These are phyloP conservation scores for Pica pica DNA, from an alignment of 2,113 vertebrate species.

Conservation along the genomic window DNA sequence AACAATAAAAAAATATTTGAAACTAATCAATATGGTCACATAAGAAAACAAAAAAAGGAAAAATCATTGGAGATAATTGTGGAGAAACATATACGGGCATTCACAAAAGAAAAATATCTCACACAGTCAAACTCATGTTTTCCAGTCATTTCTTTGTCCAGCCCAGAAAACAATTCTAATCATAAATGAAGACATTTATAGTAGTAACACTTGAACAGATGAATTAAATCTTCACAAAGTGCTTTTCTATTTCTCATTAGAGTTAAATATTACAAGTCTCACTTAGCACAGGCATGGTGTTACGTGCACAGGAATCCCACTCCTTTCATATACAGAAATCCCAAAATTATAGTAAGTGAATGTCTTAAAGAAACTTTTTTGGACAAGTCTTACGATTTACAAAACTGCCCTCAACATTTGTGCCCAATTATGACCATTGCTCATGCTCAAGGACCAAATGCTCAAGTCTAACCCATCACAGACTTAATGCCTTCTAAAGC, in stretches of 20 bases:
- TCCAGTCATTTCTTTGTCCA: not conserved
- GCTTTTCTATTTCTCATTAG: not conserved
- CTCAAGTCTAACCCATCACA: not conserved
- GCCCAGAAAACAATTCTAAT: not conserved
- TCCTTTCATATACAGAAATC: not conserved
- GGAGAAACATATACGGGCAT: conserved; percentile 35
- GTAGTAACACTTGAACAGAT: not conserved
- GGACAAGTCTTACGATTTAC: not conserved
- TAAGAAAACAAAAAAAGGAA: not conserved
- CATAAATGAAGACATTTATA: not conserved
- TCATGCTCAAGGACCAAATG: not conserved
- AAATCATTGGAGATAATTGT: not conserved
- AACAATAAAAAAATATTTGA: not conserved
- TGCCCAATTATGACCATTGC: not conserved
- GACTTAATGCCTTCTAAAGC: not conserved
- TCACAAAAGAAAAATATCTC: conserved; percentile 40
- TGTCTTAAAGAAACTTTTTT: not conserved
- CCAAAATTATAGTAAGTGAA: not conserved
- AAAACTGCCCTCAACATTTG: accelerated
- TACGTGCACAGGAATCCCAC: not conserved
- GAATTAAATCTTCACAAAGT: not conserved
- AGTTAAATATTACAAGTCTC: not conserved
- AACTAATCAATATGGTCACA: not conserved
- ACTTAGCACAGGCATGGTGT: not conserved
- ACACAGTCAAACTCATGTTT: not conserved